These are phyloP conservation scores for Melanargia galathea DNA, from an alignment of 2,888 invertebrate genomes.

Conservation along the genomic window DNA sequence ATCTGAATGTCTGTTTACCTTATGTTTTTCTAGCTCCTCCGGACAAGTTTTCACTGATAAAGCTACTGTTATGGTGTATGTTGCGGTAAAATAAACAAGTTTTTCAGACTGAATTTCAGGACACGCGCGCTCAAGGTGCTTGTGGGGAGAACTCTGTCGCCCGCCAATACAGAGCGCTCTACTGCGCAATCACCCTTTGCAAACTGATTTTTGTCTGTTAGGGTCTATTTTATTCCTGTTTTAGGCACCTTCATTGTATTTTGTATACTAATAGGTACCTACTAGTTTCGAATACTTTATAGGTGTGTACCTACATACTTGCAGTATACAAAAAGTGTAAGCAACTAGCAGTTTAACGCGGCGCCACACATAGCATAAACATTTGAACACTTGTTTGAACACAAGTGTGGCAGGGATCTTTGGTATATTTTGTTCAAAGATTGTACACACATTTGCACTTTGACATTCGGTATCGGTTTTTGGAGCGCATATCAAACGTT, in stretches of 20 bases:
- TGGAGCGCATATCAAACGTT: too few relatives aligned
- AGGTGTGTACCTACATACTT: too few relatives aligned
- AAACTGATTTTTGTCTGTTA: neutral
- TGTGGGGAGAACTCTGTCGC: conserved; percentile 54
- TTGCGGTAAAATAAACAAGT: conserved; percentile 35
- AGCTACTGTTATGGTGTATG: conserved; percentile 6
- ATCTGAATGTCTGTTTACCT: conserved; percentile 12
- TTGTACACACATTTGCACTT: too few relatives aligned
- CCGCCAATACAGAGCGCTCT: conserved; percentile 45
- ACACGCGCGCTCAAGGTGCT: conserved; percentile 49
- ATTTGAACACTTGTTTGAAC: too few relatives aligned
- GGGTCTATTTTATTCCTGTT: neutral
- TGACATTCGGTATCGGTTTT: too few relatives aligned
- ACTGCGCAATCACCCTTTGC: conserved; percentile 53
- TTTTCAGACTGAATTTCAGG: conserved; percentile 22
- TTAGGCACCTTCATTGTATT: neutral
- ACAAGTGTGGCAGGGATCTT: too few relatives aligned
- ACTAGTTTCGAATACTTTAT: too few relatives aligned
- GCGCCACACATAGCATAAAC: too few relatives aligned
- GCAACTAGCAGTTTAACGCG: too few relatives aligned
- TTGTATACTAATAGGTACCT: neutral
- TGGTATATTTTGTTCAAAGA: too few relatives aligned
- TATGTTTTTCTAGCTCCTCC: conserved; percentile 2
- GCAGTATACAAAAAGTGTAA: too few relatives aligned
- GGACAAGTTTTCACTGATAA: neutral